Evolutionary conservation across 2,113 vertebrate genomes (phyloP).

Genomic region (Rhombomys opimus): DNA sequence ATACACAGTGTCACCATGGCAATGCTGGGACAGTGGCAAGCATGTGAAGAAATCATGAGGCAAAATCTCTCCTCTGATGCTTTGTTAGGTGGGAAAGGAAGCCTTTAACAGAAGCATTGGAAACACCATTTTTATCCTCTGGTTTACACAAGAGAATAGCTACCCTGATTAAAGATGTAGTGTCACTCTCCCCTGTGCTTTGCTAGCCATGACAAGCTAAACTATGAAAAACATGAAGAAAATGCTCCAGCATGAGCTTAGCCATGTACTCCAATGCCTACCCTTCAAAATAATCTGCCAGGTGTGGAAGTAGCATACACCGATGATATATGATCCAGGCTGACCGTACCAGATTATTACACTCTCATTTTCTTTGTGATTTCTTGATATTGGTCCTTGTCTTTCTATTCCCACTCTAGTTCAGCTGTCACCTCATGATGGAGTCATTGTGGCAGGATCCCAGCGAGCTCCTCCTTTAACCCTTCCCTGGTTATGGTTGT

Average conservation of each 20-base stretch:
- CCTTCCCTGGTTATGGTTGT: neutral
- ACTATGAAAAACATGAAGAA: neutral
- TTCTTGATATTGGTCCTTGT: neutral
- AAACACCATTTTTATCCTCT: neutral
- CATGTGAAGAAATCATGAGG: slow-evolving; percentile 73
- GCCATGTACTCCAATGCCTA: neutral
- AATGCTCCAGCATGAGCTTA: neutral
- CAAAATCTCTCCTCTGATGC: slow-evolving; percentile 74
- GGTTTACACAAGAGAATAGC: neutral
- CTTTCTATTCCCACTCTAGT: neutral
- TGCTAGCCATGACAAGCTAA: neutral
- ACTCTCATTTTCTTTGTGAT: neutral
- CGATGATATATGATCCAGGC: too few species aligned
- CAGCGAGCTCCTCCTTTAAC: neutral
- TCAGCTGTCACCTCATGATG: neutral
- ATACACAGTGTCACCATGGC: slow-evolving; percentile 85
- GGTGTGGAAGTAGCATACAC: too few species aligned
- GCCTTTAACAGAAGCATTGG: slow-evolving; percentile 3
- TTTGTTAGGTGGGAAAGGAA: slow-evolving; percentile 75
- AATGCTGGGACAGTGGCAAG: slow-evolving; percentile 81
- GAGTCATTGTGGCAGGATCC: neutral
- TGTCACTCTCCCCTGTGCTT: neutral
- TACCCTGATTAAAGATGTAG: neutral
- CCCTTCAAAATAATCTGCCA: neutral
- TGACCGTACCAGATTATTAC: neutral